phyloP scores from a whole-genome alignment of 1,140 invertebrate genomes.

The Achroia grisella region DNA sequence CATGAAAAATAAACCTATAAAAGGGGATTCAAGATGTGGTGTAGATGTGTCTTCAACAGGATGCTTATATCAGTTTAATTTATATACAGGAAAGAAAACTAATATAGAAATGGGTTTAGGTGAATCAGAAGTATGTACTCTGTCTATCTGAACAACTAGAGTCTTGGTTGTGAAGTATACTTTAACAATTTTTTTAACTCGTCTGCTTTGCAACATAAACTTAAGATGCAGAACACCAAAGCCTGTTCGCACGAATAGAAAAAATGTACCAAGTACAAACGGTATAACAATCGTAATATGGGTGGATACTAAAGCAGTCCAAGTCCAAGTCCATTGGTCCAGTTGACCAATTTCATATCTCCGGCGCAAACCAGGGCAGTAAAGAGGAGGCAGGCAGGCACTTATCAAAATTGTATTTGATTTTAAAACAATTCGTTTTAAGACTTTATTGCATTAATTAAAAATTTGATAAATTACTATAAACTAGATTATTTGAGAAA shows the following conservation, averaged over 20 bases:
- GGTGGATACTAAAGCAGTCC: slow-evolving; percentile 35
- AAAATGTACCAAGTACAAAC: slow-evolving; percentile 20
- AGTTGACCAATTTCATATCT: slow-evolving; percentile 32
- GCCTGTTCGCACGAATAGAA: slow-evolving; percentile 20
- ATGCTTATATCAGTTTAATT: slow-evolving; percentile 32
- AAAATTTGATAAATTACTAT: too few species aligned
- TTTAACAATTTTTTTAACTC: slow-evolving; percentile 47
- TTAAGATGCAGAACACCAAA: slow-evolving; percentile 19
- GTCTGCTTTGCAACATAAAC: slow-evolving; percentile 29
- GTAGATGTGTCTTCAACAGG: slow-evolving; percentile 20
- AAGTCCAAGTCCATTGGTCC: too few species aligned
- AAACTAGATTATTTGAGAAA: too few species aligned
- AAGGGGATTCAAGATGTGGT: slow-evolving; percentile 30
- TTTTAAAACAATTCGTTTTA: too few species aligned
- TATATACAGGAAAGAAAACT: slow-evolving; percentile 30
- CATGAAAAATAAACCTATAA: slow-evolving; percentile 31
- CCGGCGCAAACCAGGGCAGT: slow-evolving; percentile 22
- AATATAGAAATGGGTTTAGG: slow-evolving; percentile 22
- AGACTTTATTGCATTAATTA: too few species aligned
- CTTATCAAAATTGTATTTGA: slow-evolving; percentile 23
- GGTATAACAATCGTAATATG: slow-evolving; percentile 19
- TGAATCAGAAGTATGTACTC: slow-evolving; percentile 29
- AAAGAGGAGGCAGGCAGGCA: slow-evolving; percentile 33
- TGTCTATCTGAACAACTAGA: slow-evolving; percentile 23
- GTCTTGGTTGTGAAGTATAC: slow-evolving; percentile 31